Percentiles rank a stretch among this genome's conserved stretches.
Evolutionary conservation across 2,888 invertebrate species (phyloP).

Genomic region (Homarus gammarus): DNA sequence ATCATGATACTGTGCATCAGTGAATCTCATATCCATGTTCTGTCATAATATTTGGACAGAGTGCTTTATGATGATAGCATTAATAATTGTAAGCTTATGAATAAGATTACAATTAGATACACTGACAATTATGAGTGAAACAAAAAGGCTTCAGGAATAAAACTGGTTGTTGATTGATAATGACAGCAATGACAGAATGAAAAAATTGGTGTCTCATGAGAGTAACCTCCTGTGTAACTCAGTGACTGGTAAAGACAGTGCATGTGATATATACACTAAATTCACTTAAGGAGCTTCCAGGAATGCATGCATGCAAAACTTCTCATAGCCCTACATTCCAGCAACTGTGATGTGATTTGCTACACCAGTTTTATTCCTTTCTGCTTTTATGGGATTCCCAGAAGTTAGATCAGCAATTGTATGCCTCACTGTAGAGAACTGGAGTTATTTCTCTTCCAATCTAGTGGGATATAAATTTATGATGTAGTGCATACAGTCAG

Average conservation of each 20-base stretch:
- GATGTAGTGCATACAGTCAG: conserved; percentile 10
- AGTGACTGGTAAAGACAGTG: background rate
- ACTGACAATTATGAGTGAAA: background rate
- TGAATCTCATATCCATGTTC: conserved; percentile 38
- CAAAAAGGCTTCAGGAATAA: conserved; percentile 9
- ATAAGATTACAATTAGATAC: background rate
- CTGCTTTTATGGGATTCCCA: background rate
- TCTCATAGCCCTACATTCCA: conserved; percentile 10
- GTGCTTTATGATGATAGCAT: background rate
- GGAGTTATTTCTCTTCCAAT: conserved; percentile 35
- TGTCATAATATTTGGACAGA: conserved; percentile 22
- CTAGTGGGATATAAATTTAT: conserved; percentile 25
- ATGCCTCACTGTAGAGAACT: conserved; percentile 28
- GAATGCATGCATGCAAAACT: background rate
- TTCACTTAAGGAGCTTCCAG: background rate
- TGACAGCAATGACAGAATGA: background rate
- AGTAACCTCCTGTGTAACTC: background rate
- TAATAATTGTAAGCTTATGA: conserved; percentile 12
- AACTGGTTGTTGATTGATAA: conserved; percentile 23
- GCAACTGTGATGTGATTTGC: conserved; percentile 19
- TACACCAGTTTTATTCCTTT: conserved; percentile 22
- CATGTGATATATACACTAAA: background rate
- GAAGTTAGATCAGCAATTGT: conserved; percentile 17
- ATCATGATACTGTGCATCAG: conserved; percentile 10
- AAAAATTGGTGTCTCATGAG: background rate